Percentiles rank a stretch among this genome's conserved stretches.
These are phyloP conservation scores for Lepisosteus oculatus DNA, from an alignment of 2,113 vertebrate genomes.

Conservation along the genomic window DNA sequence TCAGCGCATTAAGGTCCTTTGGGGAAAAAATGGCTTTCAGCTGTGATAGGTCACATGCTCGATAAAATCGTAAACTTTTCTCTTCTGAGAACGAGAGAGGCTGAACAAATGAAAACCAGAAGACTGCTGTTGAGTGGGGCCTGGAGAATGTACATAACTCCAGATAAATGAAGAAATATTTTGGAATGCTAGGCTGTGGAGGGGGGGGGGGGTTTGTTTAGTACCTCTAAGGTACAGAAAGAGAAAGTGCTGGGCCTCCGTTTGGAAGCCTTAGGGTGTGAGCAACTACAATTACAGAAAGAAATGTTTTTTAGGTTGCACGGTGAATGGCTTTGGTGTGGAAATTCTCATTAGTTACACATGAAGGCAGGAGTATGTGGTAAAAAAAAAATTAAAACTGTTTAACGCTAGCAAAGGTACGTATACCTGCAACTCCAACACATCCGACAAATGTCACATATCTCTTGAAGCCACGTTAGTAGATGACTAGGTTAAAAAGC, in stretches of 20 bases:
- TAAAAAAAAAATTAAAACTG: no score
- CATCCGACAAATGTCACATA: no score
- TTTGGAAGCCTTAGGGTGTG: neutral
- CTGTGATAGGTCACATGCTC: constrained; percentile 68
- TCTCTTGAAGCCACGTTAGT: no score
- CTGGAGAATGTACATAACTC: neutral
- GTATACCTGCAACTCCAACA: no score
- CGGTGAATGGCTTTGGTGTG: neutral
- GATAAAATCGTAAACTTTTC: constrained; percentile 50
- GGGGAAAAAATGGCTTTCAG: constrained; percentile 69
- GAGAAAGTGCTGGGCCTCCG: neutral
- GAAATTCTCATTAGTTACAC: neutral
- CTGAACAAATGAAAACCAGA: constrained; percentile 13
- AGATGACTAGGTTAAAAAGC: no score
- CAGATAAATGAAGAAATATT: constrained; percentile 41
- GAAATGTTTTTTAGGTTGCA: neutral
- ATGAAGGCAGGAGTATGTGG: neutral
- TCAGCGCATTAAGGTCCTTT: constrained; percentile 41
- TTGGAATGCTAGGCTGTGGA: constrained; percentile 12
- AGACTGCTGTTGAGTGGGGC: no score
- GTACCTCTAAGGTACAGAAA: constrained; percentile 28
- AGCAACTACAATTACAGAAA: neutral
- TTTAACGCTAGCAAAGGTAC: no score
- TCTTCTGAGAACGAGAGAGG: constrained; percentile 41
- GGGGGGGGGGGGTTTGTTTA: constrained; percentile 23